Evolutionary conservation across 2,113 vertebrate species (phyloP), one percentile per base, ranked within the genome.

Genomic region (Pedionomus torquatus): DNA sequence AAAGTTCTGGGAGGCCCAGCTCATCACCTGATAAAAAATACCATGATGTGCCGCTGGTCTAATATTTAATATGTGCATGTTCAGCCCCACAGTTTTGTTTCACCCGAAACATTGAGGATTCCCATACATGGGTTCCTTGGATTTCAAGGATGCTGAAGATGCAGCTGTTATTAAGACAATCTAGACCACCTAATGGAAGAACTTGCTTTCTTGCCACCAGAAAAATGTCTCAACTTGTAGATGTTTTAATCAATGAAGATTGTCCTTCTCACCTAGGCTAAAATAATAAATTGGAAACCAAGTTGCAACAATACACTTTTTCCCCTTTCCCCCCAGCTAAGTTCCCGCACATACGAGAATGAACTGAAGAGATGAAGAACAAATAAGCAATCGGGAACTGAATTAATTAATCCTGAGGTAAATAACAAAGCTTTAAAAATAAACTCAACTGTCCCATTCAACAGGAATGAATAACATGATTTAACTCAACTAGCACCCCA

Each of bases 221-320:
- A 87, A 37, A 25, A 64, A 10, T 52, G 57, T 90, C 60, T 65
- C 61, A 87, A 74, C 74, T 95, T 75, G 28, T 77, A 96, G 70
- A 70, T 78, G 87, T 89, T 91, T 94, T 84, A 94, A 91, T 94
- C 74, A 69, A 46, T 94, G 46, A 18, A 79, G 74, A 58, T 52
- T 87, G 63, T 70, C 83, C 80, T 94, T 94, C 92, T 89, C 83
- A 91, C 77, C 44, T 75, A 8, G 9, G 80, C 76, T 79, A 54
- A 93, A 97, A 94, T 89, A 95, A 95, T 49, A 84, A 78, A 65
- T 76, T 91, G 81, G 87, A 97, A 95, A 76, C 33, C 58, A 83
- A 71, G 31, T 7, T 92, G 83, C 81, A 95, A 94, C 28, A 79
- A 65, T 85, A 52, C 9, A 4, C 52, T 78, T 83, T 65, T 28